Evolutionary conservation across 2,797 vertebrate species (phyloP).

Genomic region (Micropoecilia bifurca): DNA sequence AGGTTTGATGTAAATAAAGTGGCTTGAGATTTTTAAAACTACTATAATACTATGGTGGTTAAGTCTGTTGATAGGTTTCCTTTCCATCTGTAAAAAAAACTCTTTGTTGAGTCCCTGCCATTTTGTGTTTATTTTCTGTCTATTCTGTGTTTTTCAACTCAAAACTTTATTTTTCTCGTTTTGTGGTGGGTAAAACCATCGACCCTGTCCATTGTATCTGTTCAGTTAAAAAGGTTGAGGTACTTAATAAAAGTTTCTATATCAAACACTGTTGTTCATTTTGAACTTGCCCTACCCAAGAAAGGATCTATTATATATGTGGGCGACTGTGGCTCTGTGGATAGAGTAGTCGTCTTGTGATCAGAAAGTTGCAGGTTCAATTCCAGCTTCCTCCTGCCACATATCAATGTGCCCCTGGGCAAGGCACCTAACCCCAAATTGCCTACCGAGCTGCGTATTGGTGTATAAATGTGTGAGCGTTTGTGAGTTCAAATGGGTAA

Average conservation of each 20-base stretch:
- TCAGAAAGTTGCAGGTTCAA: no score
- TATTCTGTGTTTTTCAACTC: neutral
- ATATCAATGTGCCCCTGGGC: no score
- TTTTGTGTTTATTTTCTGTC: neutral
- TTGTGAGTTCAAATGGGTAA: no score
- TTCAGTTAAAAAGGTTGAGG: neutral
- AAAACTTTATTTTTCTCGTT: neutral
- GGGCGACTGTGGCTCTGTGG: no score
- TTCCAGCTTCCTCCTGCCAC: no score
- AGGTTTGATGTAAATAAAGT: neutral
- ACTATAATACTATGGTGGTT: neutral
- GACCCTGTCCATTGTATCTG: neutral
- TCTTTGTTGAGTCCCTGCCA: neutral
- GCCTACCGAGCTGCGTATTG: no score
- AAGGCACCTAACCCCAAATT: no score
- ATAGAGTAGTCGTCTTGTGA: no score
- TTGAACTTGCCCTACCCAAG: neutral
- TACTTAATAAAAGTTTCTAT: neutral
- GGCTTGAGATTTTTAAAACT: neutral
- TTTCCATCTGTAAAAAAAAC: neutral
- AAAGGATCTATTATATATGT: slow-evolving; percentile 14
- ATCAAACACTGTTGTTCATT: neutral
- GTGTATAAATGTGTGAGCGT: no score
- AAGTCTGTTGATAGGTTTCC: neutral
- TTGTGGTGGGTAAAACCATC: neutral